Evolutionary conservation across 2,113 vertebrate genomes (phyloP), one percentile per base, ranked within the genome.

Genomic region (Stegastes partitus): DNA sequence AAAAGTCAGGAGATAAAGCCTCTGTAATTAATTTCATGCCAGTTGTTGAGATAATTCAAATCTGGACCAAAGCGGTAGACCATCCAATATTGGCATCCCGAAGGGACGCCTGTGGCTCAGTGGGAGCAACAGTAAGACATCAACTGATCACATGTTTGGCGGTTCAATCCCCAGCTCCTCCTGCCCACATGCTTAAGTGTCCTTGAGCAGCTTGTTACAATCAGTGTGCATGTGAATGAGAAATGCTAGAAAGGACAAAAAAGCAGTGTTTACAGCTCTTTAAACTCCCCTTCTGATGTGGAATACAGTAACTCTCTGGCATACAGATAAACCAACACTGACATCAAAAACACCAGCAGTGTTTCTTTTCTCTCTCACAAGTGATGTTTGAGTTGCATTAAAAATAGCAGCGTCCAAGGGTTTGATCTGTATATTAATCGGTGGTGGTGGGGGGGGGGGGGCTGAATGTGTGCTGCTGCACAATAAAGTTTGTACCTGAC

Each of bases 401-500:
- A 58, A 55, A 59, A 19, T 21, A 54, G 1, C 0, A 2, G 16
- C 9, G 18, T 45, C n/a, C 50, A 44, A 54, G 12, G 10, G 31
- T 71, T 61, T 64, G 55, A 59, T 19, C 10, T 66, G 2, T 44
- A 18, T 39, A 62, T 42, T 37, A 12, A 51, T 15, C 7, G 34
- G 2, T 34, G 1, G 23, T 16, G 9, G 15, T 11, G 34, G 2
- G 44, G 1, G 23, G 21, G 9, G 15, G 10, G 3, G 5, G 11
- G 15, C 6, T 26, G 57, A 19, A 26, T 19, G 53, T 73, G 51
- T 77, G 54, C 64, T 61, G 37, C 39, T 54, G 21, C 23, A 28
- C 31, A 65, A 68, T 79, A 59, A 81, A 63, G 22, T 56, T 7
- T 63, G 23, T 70, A 75, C 39, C 76, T 71, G 67, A 42, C 68